These are phyloP conservation scores for Epirrhoe alternata DNA, from an alignment of 2,888 invertebrate species.

Conservation along the genomic window DNA sequence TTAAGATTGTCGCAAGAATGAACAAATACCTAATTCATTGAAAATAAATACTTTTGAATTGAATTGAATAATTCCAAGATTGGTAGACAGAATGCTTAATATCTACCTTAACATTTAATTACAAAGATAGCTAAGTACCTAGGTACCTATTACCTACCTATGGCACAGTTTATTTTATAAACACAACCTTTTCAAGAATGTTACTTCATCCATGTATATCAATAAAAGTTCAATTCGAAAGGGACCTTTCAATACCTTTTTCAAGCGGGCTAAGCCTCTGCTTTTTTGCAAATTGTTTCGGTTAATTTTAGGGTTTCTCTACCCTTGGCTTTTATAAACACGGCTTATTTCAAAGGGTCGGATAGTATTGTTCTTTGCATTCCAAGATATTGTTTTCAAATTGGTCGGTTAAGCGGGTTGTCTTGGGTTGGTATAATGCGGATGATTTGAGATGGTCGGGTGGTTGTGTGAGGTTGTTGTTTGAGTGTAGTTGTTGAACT, in stretches of 20 bases:
- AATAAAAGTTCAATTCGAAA: slow-evolving; percentile 7
- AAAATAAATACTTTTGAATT: too few relatives aligned
- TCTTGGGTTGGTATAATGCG: slow-evolving; percentile 23
- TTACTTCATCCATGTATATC: background rate
- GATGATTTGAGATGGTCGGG: slow-evolving; percentile 16
- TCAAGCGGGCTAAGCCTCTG: background rate
- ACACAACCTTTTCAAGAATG: background rate
- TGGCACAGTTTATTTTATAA: too few relatives aligned
- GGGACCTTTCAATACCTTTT: slow-evolving; percentile 1
- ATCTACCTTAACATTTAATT: too few relatives aligned
- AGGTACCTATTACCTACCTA: too few relatives aligned
- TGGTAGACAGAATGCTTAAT: too few relatives aligned
- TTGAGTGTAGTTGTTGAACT: slow-evolving; percentile 40
- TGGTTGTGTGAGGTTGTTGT: slow-evolving; percentile 25
- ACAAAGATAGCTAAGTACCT: too few relatives aligned
- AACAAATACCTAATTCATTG: too few relatives aligned
- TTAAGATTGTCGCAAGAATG: too few relatives aligned
- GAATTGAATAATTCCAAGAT: too few relatives aligned
- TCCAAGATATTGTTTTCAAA: slow-evolving; percentile 35
- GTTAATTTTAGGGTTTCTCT: slow-evolving; percentile 35
- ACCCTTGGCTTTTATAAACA: slow-evolving; percentile 24
- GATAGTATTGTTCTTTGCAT: slow-evolving; percentile 10
- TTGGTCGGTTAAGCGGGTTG: slow-evolving; percentile 36
- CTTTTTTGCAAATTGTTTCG: slow-evolving; percentile 36
- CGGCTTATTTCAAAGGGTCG: slow-evolving; percentile 29